These are phyloP conservation scores for Clarias fuscus DNA, from an alignment of 2,797 vertebrate species.

Conservation along the genomic window DNA sequence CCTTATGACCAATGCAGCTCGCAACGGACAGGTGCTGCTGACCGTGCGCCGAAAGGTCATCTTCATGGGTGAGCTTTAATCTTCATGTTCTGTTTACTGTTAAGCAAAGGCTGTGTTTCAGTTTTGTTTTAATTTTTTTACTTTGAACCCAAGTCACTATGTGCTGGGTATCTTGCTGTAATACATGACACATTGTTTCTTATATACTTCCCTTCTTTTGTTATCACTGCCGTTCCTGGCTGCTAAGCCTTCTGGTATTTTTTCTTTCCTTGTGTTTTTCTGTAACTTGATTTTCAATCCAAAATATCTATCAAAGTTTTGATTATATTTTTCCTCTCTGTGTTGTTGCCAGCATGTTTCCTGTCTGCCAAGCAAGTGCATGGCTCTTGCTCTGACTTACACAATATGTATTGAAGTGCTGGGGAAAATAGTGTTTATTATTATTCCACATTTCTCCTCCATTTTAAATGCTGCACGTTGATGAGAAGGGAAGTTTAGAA, in stretches of 20 bases:
- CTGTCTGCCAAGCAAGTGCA: background rate
- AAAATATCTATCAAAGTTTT: background rate
- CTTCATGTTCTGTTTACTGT: background rate
- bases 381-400: background rate
- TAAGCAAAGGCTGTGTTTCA: background rate
- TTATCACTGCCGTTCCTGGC: background rate
- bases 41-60: slow-evolving; percentile 89
- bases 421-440: background rate
- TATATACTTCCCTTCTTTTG: background rate
- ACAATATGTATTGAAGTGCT: background rate
- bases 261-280: background rate
- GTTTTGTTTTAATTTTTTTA: background rate
- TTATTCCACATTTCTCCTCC: background rate
- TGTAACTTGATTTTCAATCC: background rate
- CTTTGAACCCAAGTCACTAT: background rate
- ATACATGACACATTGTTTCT: background rate
- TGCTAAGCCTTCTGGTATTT: background rate
- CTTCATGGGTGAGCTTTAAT: slow-evolving; percentile 74
- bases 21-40: slow-evolving; percentile 93
- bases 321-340: background rate
- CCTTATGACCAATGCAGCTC: slow-evolving; percentile 94
- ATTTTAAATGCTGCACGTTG: background rate
- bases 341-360: background rate
- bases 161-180: background rate
- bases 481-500: background rate